Evolutionary conservation across 2,113 vertebrate genomes (phyloP).

Genomic region (Centrocercus urophasianus): DNA sequence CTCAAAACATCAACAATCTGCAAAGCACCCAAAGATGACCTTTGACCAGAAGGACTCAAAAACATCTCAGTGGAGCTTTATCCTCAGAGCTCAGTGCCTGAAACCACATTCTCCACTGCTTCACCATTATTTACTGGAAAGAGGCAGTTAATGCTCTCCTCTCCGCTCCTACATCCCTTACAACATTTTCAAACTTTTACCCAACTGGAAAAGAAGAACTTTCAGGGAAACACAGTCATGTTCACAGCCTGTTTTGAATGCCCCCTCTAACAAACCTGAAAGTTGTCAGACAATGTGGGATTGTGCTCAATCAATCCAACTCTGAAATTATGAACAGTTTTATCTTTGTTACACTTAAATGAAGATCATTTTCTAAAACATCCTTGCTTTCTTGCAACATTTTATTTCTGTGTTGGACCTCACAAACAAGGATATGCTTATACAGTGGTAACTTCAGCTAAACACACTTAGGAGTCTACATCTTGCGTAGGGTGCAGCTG

Average conservation of each 20-base stretch:
- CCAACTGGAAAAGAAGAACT: neutral
- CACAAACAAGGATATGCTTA: neutral
- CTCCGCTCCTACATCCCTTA: neutral
- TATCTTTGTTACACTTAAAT: neutral
- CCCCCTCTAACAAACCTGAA: neutral
- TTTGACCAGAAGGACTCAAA: neutral
- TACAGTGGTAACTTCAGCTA: neutral
- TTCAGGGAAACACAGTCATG: neutral
- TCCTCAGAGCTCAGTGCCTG: conserved; percentile 20
- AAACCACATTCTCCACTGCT: neutral
- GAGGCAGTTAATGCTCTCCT: neutral
- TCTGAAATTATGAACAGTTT: neutral
- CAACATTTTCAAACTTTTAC: neutral
- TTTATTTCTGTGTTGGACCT: neutral
- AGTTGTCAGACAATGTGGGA: neutral
- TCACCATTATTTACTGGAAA: conserved; percentile 35
- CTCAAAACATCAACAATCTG: neutral
- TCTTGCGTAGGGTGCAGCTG: neutral
- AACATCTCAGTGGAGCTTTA: neutral
- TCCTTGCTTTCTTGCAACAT: neutral
- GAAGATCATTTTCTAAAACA: neutral
- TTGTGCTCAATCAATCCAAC: neutral
- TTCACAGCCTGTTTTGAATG: neutral
- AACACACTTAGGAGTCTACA: fast-evolving
- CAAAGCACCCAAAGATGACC: neutral